Conservation (phyloP, 2,113 vertebrate genomes). For the Aleadryas rufinucha region DNA sequence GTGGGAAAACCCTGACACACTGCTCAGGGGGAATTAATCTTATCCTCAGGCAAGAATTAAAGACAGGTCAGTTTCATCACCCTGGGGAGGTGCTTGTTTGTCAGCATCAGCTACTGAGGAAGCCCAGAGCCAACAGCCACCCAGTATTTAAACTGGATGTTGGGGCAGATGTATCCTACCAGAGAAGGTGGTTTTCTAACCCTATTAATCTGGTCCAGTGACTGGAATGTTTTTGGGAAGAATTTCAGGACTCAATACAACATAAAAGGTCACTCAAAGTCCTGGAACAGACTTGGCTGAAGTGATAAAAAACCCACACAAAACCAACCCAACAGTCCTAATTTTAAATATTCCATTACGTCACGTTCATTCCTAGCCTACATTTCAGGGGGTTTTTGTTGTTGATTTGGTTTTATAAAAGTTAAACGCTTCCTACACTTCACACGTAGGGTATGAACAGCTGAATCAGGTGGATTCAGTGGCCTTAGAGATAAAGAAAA, state of each 20-base stretch:
- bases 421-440: too few relatives aligned
- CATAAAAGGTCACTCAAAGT: not conserved
- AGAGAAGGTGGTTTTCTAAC: not conserved
- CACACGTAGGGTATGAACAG: not conserved
- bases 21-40: not conserved
- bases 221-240: not conserved
- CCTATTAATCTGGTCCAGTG: not conserved
- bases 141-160: not conserved
- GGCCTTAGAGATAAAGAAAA: not conserved
- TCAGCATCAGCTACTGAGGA: not conserved
- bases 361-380: not conserved
- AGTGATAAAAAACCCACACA: not conserved
- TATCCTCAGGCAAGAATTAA: not conserved
- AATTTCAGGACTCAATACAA: not conserved
- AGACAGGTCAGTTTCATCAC: not conserved
- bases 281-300: not conserved
- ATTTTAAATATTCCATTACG: not conserved
- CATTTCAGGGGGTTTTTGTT: rapidly evolving
- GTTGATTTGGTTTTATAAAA: not conserved
- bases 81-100: not conserved
- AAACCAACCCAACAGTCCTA: not conserved
- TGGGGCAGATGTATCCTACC: not conserved
- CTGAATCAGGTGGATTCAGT: not conserved
- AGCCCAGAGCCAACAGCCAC: not conserved
- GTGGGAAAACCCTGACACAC: not conserved